These are phyloP conservation scores for human DNA, from an alignment of 2,113 vertebrate genomes.

Conservation along the genomic window GRCh38 chrX:21684501-21685000, in stretches of 20 bases:
- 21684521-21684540: conserved; percentile 37
- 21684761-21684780: conserved; percentile 31
- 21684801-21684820: background rate
- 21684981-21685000: background rate
- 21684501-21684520: conserved; percentile 38
- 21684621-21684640: background rate
- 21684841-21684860: background rate
- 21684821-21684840: background rate
- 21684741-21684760: conserved; percentile 24
- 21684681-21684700: background rate
- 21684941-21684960: background rate
- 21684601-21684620: conserved; percentile 11
- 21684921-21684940: background rate
- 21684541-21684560: conserved; percentile 48
- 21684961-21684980: background rate
- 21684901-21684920: background rate
- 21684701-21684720: background rate
- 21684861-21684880: background rate
- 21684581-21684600: conserved; percentile 10
- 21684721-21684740: conserved; percentile 12
- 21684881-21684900: background rate
- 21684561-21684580: conserved; percentile 34
- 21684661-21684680: conserved; percentile 23
- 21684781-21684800: background rate
- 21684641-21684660: conserved; percentile 28